Evolutionary conservation across 2,888 invertebrate species (phyloP).

Genomic region (Pantelozetes paolii): DNA sequence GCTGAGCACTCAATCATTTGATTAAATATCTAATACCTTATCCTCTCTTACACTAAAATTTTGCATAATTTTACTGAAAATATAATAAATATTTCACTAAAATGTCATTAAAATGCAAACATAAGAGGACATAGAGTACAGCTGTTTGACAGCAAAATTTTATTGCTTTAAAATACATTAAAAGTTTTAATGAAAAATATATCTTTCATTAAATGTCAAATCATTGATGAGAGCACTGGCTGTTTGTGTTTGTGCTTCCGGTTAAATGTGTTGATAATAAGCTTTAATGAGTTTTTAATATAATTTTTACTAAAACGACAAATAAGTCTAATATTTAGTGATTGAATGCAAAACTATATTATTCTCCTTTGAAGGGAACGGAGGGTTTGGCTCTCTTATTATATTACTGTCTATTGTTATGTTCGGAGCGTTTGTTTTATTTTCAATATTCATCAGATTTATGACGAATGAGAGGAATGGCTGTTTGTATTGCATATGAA

Average conservation of each 20-base stretch:
- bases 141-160: too few species aligned
- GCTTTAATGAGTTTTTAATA: constrained; percentile 4
- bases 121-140: too few species aligned
- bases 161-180: too few species aligned
- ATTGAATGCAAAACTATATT: too few species aligned
- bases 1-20: neutral
- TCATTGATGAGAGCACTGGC: neutral
- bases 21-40: neutral
- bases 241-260: neutral
- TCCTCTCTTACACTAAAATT: neutral
- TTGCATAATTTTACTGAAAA: neutral
- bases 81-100: neutral
- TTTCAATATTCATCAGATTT: neutral
- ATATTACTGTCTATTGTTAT: neutral
- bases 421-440: neutral
- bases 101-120: too few species aligned
- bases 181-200: too few species aligned
- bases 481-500: too few species aligned
- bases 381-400: neutral
- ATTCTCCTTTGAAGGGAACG: too few species aligned
- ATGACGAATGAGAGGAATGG: constrained; percentile 2
- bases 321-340: neutral
- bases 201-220: too few species aligned
- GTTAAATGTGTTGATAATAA: neutral
- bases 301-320: neutral